phyloP scores from a whole-genome alignment of 2,888 invertebrate species.

The Leucophenga maculata region DNA sequence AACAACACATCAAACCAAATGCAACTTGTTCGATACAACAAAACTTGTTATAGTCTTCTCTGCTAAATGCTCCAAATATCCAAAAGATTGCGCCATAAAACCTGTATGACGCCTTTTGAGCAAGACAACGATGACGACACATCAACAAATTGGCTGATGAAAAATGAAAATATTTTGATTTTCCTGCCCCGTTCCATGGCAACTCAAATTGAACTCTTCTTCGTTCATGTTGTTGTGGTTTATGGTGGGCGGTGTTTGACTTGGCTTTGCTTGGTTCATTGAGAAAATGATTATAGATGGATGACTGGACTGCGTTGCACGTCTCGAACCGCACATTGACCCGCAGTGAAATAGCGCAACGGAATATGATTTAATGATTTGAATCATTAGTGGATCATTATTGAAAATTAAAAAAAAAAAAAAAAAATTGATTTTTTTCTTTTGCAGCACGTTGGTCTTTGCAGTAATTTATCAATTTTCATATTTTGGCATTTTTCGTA shows the following conservation, averaged over 20 bases:
- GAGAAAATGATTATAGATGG: slow-evolving; percentile 8
- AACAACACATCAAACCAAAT: slow-evolving; percentile 3
- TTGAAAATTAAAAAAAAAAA: background rate
- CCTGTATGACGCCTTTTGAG: background rate
- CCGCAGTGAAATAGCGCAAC: background rate
- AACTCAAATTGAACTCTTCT: background rate
- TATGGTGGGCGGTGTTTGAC: background rate
- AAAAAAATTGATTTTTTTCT: background rate
- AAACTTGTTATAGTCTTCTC: background rate
- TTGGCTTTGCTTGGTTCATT: slow-evolving; percentile 8
- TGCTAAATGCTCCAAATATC: too few species aligned
- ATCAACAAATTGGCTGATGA: too few species aligned
- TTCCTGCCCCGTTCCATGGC: background rate
- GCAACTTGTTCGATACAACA: slow-evolving; percentile 3
- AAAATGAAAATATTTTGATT: too few species aligned
- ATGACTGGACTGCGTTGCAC: too few species aligned
- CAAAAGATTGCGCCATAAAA: background rate
- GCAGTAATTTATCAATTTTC: too few species aligned
- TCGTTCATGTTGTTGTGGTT: background rate
- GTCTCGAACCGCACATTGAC: too few species aligned
- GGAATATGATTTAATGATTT: slow-evolving; percentile 10
- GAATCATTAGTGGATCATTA: slow-evolving; percentile 22
- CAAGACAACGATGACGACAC: background rate
- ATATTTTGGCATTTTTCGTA: background rate
- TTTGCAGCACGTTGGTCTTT: background rate